phyloP scores from a whole-genome alignment of 2,888 invertebrate genomes.

The Sceliomorpha sp. region DNA sequence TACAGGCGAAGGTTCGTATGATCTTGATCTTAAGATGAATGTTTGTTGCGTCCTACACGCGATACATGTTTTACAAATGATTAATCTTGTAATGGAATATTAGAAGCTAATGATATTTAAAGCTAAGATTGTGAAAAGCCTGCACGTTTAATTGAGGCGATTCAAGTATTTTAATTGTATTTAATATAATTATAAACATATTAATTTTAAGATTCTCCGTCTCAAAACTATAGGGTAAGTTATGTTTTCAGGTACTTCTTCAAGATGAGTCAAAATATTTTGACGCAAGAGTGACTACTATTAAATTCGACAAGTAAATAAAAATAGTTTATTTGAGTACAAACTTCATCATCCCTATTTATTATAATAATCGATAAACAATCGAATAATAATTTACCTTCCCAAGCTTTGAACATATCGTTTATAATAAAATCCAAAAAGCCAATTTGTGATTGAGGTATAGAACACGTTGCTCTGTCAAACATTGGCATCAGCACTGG shows the following conservation, averaged over 20 bases:
- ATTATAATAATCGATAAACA: no score
- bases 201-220: no score
- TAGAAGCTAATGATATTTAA: not conserved
- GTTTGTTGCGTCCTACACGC: conserved; percentile 10
- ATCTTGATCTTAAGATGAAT: conserved; percentile 21
- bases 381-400: conserved; percentile 83
- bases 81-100: conserved; percentile 4
- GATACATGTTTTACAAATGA: conserved; percentile 6
- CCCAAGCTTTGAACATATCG: conserved; percentile 99
- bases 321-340: no score
- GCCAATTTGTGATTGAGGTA: conserved; percentile 98
- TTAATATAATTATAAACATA: not conserved
- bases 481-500: conserved; percentile 99
- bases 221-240: no score
- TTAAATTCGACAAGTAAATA: no score
- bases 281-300: no score
- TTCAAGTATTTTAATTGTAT: conserved; percentile 1
- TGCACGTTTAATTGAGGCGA: no score
- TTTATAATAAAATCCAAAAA: conserved; percentile 99
- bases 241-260: no score
- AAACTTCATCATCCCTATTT: no score
- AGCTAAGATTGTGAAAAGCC: conserved; percentile 6
- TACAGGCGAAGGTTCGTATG: conserved; percentile 2
- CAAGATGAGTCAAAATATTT: no score
- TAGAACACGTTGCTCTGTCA: conserved; percentile 95